Evolutionary conservation across 2,797 vertebrate species (phyloP), one percentile per base, ranked within the genome.

Genomic region (Rachycentron canadum): DNA sequence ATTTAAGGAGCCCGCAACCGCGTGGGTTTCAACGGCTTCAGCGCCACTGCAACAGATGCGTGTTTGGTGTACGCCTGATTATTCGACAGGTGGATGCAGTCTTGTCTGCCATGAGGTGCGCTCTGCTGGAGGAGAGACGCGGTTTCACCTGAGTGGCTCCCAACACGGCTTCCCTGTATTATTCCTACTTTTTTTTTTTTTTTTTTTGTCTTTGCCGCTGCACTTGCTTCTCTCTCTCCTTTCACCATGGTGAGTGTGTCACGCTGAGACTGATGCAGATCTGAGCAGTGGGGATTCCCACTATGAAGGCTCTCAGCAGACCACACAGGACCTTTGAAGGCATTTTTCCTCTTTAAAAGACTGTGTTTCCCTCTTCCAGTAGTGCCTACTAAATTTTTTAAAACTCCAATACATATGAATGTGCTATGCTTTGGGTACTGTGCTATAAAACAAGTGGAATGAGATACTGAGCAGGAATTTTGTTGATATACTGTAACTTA

Each of bases 1-100:
- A 81, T 73, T 76, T 63, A 78, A 38, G 40, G 55, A 50, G 49
- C 50, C 28, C 17, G 40, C 32, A 28, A 50, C 23, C n/a, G n/a
- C n/a, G n/a, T n/a, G n/a, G n/a, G n/a, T n/a, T n/a, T n/a, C n/a
- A n/a, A n/a, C n/a, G n/a, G n/a, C n/a, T n/a, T n/a, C n/a, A n/a
- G 5, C 50, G 14, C 2, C 13, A 7, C 25, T 7, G 25, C 14
- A 13, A 23, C 50, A 26, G 50, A 52, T 16, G 1, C 38, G 50
- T 23, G 43, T 38, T 28, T 13, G 8, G 23, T 26, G 28, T 30
- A 5, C 10, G 50, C 28, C 28, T 47, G 11, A 50, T 57, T 47
- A 21, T 53, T 12, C 11, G 36, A 26, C 3, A 53, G 36, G 43
- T 30, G 23, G 49, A 17, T 30, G 19, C 23, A 38, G 32, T n/a